These are phyloP conservation scores for Scaptomyza polygonia DNA, from an alignment of 2,888 invertebrate species.

Conservation along the genomic window DNA sequence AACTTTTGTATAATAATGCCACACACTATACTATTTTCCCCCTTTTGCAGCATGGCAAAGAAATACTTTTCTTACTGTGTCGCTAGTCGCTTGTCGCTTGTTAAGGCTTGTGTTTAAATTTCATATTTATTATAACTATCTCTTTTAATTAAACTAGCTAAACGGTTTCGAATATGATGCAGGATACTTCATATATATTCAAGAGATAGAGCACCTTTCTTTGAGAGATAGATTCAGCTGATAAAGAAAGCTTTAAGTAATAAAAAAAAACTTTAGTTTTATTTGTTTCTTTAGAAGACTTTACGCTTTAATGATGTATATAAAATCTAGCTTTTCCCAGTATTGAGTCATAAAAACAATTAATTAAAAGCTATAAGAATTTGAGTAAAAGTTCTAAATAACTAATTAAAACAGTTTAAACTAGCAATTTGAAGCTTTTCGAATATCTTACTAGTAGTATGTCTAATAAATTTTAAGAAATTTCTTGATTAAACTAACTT, in stretches of 20 bases:
- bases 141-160: not conserved
- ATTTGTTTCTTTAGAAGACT: too few relatives aligned
- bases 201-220: not conserved
- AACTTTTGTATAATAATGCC: constrained; percentile 32
- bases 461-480: too few relatives aligned
- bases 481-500: not conserved
- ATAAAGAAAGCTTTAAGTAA: not conserved
- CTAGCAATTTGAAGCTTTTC: too few relatives aligned
- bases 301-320: too few relatives aligned
- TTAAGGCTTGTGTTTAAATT: not conserved
- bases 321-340: too few relatives aligned
- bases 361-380: too few relatives aligned
- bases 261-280: too few relatives aligned
- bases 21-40: constrained; percentile 7
- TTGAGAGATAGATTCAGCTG: not conserved
- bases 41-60: not conserved
- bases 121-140: constrained; percentile 1
- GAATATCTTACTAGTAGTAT: too few relatives aligned
- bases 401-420: too few relatives aligned
- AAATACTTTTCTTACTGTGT: not conserved
- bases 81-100: not conserved
- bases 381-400: too few relatives aligned
- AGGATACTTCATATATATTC: not conserved
- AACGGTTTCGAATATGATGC: constrained; percentile 12
- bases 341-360: too few relatives aligned